Evolutionary conservation across 2,797 vertebrate species (phyloP).

Genomic region (Channallabes apus): DNA sequence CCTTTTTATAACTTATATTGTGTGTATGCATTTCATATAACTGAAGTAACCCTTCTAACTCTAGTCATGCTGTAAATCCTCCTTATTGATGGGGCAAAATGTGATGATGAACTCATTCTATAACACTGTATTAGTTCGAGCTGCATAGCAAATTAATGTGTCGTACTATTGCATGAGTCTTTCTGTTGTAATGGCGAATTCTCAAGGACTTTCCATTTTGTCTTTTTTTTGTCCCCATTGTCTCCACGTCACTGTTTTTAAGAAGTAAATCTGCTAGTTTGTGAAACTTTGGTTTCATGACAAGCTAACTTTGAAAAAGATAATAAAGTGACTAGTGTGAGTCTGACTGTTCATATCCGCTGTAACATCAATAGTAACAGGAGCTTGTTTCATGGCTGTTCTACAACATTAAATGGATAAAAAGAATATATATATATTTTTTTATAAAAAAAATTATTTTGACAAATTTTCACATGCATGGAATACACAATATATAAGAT

Average conservation of each 20-base stretch:
- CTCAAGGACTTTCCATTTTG: too few species aligned
- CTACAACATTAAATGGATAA: not conserved
- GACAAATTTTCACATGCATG: too few species aligned
- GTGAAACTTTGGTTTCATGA: not conserved
- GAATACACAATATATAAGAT: too few species aligned
- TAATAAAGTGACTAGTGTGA: not conserved
- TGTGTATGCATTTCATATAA: not conserved
- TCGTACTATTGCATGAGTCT: too few species aligned
- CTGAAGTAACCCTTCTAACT: not conserved
- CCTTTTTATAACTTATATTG: not conserved
- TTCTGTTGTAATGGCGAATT: not conserved
- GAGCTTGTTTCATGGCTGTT: not conserved
- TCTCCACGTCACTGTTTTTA: not conserved
- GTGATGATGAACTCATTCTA: not conserved
- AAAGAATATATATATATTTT: too few species aligned
- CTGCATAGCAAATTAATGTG: not conserved
- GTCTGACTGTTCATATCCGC: not conserved
- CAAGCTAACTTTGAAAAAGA: not conserved
- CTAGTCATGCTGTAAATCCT: not conserved
- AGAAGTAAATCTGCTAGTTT: not conserved
- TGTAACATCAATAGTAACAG: not conserved
- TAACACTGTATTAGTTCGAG: not conserved
- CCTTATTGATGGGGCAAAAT: not conserved
- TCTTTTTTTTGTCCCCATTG: too few species aligned
- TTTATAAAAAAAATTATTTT: too few species aligned